phyloP scores from a whole-genome alignment of 2,113 vertebrate species.

The Fregetta grallaria region DNA sequence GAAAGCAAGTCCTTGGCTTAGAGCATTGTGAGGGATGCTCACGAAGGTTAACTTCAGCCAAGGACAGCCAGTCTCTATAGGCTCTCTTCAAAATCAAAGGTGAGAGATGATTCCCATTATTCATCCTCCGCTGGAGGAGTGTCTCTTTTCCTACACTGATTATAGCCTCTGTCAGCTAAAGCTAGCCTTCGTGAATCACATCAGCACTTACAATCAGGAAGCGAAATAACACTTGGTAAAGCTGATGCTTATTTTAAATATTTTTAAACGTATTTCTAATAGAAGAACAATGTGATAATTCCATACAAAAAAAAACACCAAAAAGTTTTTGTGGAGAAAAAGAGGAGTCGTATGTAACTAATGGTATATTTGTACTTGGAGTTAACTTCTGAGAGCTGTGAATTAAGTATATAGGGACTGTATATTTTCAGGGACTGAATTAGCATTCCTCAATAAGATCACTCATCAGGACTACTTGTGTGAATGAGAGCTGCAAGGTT shows the following conservation, averaged over 20 bases:
- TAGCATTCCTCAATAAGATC: not conserved
- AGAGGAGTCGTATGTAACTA: not conserved
- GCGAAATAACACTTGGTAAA: not conserved
- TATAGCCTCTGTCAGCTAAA: not conserved
- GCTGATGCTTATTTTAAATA: not conserved
- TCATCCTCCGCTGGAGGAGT: not conserved
- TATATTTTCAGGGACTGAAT: not conserved
- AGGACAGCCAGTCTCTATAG: not conserved
- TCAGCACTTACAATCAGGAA: not conserved
- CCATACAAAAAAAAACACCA: rapidly evolving
- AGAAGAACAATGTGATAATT: not conserved
- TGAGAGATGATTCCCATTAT: constrained; percentile 14
- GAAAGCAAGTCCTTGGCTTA: not conserved
- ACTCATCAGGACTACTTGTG: constrained; percentile 5
- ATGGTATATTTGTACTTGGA: not conserved
- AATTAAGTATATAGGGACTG: not conserved
- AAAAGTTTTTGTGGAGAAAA: not conserved
- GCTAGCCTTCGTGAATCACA: not conserved
- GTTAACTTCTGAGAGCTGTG: not conserved
- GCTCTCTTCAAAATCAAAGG: constrained; percentile 15
- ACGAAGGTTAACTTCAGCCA: not conserved
- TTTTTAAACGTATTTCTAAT: not conserved
- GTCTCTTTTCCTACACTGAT: not conserved
- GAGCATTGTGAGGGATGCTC: not conserved
- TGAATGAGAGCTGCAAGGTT: constrained; percentile 6